A percentile compares a stretch with the other conserved stretches of the same genome.
phyloP scores from a whole-genome alignment of 2,797 vertebrate genomes.

The Pipistrellus pipistrellus region DNA sequence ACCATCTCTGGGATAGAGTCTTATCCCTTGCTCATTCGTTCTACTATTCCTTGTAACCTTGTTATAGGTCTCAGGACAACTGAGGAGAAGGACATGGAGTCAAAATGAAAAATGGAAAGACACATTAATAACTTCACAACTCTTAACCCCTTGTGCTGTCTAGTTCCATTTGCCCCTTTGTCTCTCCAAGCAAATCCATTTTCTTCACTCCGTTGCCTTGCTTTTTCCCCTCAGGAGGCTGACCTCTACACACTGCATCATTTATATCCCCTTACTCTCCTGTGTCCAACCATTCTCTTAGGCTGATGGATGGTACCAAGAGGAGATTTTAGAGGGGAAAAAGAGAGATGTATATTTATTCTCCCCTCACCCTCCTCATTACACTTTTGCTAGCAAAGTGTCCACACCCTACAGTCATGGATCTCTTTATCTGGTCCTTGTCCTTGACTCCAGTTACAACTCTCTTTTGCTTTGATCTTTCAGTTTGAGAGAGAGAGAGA shows the following conservation, averaged over 20 bases:
- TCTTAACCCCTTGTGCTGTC: not conserved
- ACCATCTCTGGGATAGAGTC: not conserved
- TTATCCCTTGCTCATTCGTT: not conserved
- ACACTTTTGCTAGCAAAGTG: not conserved
- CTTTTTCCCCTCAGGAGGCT: not conserved
- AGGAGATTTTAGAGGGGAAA: not conserved
- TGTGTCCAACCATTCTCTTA: not conserved
- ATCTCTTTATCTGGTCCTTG: too few species aligned
- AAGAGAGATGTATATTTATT: not conserved
- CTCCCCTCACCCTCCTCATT: too few species aligned
- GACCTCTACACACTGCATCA: not conserved
- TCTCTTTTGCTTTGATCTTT: not conserved
- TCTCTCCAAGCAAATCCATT: not conserved
- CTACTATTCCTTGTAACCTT: not conserved
- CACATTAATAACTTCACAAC: not conserved
- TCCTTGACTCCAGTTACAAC: not conserved
- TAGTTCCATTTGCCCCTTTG: not conserved
- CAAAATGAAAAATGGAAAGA: not conserved
- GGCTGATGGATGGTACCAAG: not conserved
- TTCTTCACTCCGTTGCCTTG: not conserved
- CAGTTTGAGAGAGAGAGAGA: not conserved
- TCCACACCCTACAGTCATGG: too few species aligned
- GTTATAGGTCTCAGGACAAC: not conserved
- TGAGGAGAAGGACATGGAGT: not conserved
- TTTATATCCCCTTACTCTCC: not conserved